A percentile compares a stretch with the other conserved stretches of the same genome.
phyloP scores from a whole-genome alignment of 2,113 vertebrate species.

The Anas platyrhynchos region DNA sequence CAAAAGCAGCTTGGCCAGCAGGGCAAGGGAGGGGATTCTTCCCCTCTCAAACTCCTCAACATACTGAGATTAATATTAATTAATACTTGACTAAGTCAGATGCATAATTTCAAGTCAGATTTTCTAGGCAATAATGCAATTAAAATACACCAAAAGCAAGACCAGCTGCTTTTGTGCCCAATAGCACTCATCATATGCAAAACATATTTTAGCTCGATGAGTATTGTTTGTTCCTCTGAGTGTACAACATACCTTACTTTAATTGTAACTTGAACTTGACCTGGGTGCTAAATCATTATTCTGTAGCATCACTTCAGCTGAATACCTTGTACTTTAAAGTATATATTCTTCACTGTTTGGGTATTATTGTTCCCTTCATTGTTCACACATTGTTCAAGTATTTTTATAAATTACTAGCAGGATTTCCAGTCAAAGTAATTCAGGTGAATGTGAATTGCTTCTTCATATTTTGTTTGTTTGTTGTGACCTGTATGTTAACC shows the following conservation, averaged over 20 bases:
- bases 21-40: too few species aligned
- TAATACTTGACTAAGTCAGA: not conserved
- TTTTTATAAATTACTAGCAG: not conserved
- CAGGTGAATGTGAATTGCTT: not conserved
- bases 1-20: too few species aligned
- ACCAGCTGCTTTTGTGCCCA: not conserved
- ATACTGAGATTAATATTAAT: not conserved
- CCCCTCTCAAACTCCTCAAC: not conserved
- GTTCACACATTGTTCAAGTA: not conserved
- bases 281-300: not conserved
- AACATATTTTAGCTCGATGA: not conserved
- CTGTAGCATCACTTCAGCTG: not conserved
- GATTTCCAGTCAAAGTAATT: not conserved
- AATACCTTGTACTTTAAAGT: not conserved
- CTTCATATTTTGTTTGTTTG: not conserved
- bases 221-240: not conserved
- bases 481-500: not conserved
- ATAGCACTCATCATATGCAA: not conserved
- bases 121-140: not conserved
- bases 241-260: not conserved
- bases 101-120: not conserved
- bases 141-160: not conserved
- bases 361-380: not conserved
- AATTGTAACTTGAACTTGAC: not conserved
- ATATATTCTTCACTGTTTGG: not conserved